phyloP scores from a whole-genome alignment of 2,888 invertebrate species.

The Gisinianus flammeolus region DNA sequence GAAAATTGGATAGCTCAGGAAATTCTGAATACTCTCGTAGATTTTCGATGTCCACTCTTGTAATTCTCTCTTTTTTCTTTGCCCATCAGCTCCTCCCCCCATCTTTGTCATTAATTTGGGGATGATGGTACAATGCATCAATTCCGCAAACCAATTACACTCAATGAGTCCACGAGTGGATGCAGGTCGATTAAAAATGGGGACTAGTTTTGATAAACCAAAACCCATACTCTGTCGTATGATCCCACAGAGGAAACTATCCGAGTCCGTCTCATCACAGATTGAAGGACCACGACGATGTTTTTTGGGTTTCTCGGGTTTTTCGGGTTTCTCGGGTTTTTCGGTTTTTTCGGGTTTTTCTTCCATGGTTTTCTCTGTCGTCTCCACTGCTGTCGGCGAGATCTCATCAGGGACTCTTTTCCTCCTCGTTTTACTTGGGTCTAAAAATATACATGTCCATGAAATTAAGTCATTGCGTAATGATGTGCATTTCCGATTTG shows the following conservation, averaged over 20 bases:
- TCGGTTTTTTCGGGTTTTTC: no score
- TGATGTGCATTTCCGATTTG: no score
- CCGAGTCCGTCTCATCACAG: not conserved
- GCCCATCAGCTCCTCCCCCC: not conserved
- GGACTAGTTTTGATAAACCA: not conserved
- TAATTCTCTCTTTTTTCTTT: not conserved
- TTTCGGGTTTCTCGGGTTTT: not conserved
- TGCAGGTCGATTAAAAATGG: conserved; percentile 3
- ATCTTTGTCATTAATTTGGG: not conserved
- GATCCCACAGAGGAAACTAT: not conserved
- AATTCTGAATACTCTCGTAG: not conserved
- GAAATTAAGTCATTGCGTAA: no score
- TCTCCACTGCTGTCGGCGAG: not conserved
- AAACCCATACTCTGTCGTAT: not conserved
- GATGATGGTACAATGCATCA: not conserved
- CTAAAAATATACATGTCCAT: no score
- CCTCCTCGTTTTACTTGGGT: no score
- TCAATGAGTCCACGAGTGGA: not conserved
- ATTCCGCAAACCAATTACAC: conserved; percentile 31
- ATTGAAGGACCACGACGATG: not conserved
- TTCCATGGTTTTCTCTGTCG: not conserved
- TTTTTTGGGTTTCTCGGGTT: not conserved
- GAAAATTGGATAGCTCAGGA: not conserved
- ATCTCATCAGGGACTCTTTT: not conserved
- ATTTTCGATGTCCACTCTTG: not conserved